Evolutionary conservation across 2,113 vertebrate species (phyloP).

Genomic region (Empidonax traillii): DNA sequence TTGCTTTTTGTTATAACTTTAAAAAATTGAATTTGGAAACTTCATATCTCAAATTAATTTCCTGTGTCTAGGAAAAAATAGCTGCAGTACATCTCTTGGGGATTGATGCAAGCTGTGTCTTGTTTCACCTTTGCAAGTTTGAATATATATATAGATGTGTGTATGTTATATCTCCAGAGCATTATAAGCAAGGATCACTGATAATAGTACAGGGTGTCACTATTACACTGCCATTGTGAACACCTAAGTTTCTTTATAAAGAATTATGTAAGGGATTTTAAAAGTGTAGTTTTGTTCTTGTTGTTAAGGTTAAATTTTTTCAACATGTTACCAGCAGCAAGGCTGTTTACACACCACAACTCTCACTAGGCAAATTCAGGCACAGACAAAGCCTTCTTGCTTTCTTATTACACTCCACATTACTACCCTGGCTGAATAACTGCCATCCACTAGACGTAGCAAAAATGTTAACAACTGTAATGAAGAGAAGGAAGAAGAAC

Average conservation of each 20-base stretch:
- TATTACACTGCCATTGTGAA: neutral
- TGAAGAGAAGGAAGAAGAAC: neutral
- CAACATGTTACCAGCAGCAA: neutral
- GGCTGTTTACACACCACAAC: neutral
- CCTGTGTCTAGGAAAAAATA: neutral
- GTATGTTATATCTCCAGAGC: neutral
- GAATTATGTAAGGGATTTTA: neutral
- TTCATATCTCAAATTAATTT: neutral
- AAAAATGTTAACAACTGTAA: constrained; percentile 16
- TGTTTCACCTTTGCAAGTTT: neutral
- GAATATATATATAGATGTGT: neutral
- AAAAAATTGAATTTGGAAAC: neutral
- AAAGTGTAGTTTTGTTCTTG: neutral
- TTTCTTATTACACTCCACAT: neutral
- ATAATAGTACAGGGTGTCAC: neutral
- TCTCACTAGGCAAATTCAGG: neutral
- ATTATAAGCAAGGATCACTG: neutral
- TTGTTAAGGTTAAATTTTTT: neutral
- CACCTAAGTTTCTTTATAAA: neutral
- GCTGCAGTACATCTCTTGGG: neutral
- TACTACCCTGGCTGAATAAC: neutral
- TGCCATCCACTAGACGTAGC: neutral
- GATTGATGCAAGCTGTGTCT: neutral
- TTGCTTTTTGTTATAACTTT: neutral
- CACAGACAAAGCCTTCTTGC: neutral